A percentile compares a stretch with the other conserved stretches of the same genome.
These are phyloP conservation scores for Grapholita molesta DNA, from an alignment of 1,140 invertebrate genomes.

Conservation along the genomic window DNA sequence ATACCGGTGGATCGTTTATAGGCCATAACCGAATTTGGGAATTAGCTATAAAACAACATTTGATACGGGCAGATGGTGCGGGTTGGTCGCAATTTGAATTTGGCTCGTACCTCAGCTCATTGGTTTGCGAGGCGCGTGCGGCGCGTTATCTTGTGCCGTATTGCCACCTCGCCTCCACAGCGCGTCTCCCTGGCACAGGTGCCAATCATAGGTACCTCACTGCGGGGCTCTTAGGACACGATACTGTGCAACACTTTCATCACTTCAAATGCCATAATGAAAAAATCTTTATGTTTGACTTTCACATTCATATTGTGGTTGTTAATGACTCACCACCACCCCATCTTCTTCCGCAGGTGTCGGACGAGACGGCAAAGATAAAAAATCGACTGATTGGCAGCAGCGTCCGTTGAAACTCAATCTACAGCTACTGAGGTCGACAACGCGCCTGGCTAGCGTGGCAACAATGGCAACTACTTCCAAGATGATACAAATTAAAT, in stretches of 20 bases:
- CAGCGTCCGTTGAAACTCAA: too few relatives aligned
- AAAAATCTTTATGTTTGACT: too few relatives aligned
- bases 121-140: conserved; percentile 66
- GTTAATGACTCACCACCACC: too few relatives aligned
- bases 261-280: neutral
- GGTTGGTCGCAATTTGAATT: conserved; percentile 75
- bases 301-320: too few relatives aligned
- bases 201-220: neutral
- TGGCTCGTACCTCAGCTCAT: conserved; percentile 64
- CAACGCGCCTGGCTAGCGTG: too few relatives aligned
- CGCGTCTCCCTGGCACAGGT: conserved; percentile 18
- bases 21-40: conserved; percentile 78
- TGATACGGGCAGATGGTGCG: conserved; percentile 70
- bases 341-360: too few relatives aligned
- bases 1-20: conserved; percentile 77
- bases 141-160: conserved; percentile 41
- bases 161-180: conserved; percentile 39
- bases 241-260: neutral
- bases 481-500: too few relatives aligned
- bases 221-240: neutral
- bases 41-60: conserved; percentile 79
- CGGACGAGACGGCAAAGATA: too few relatives aligned
- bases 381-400: too few relatives aligned
- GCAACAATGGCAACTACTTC: too few relatives aligned
- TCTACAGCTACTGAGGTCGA: too few relatives aligned